Percentiles rank a stretch among this genome's conserved stretches.
Conservation (phyloP, 2,113 vertebrate genomes). For the Pseudorasbora parva region DNA sequence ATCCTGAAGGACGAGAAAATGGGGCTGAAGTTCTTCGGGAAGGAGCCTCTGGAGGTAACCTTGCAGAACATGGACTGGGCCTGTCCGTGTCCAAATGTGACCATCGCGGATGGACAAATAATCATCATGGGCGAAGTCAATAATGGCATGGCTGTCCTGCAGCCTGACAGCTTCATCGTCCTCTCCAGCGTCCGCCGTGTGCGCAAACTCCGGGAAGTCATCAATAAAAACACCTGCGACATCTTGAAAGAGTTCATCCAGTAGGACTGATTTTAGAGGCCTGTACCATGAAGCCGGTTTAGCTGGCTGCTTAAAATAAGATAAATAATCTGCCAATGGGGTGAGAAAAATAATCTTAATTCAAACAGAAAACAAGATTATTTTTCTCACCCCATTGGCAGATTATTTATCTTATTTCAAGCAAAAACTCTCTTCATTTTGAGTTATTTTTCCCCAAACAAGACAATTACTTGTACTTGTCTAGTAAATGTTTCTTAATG, state of each 20-base stretch:
- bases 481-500: no score
- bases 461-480: no score
- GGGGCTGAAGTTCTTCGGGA: constrained; percentile 93
- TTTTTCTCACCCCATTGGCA: no score
- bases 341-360: no score
- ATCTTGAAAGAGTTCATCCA: constrained; percentile 89
- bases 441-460: no score
- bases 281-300: no score
- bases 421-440: no score
- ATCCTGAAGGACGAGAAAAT: constrained; percentile 98
- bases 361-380: no score
- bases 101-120: constrained; percentile 83
- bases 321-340: no score
- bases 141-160: constrained; percentile 91
- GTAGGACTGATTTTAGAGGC: constrained; percentile 65
- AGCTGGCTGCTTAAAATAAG: no score
- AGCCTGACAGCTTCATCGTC: constrained; percentile 91
- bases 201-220: constrained; percentile 88
- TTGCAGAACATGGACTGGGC: constrained; percentile 94
- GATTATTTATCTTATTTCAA: no score
- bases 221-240: constrained; percentile 95
- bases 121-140: constrained; percentile 94
- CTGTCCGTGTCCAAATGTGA: constrained; percentile 97
- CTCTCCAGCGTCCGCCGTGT: constrained; percentile 82
- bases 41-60: constrained; percentile 91